phyloP scores from a whole-genome alignment of 2,888 invertebrate species.

The Acanthoscelides obtectus region DNA sequence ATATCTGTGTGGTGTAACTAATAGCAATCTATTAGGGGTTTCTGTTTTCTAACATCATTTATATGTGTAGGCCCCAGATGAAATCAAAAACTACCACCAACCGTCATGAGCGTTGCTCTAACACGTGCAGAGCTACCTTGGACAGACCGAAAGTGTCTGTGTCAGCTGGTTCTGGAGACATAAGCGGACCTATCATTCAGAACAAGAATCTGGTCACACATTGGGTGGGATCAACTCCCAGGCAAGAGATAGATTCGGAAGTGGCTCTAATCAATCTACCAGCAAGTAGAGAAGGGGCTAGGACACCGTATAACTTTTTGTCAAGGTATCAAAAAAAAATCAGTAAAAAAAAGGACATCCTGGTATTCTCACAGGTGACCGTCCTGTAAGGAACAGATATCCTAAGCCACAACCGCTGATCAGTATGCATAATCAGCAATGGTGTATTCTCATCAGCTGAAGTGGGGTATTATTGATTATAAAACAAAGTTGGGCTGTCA shows the following conservation, averaged over 20 bases:
- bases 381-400: too few relatives aligned
- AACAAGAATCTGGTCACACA: background rate
- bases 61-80: background rate
- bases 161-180: background rate
- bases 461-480: too few relatives aligned
- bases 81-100: background rate
- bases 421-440: too few relatives aligned
- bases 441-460: too few relatives aligned
- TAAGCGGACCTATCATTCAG: background rate
- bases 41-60: too few relatives aligned
- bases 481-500: too few relatives aligned
- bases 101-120: slow-evolving; percentile 10
- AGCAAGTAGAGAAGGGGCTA: background rate
- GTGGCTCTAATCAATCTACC: background rate
- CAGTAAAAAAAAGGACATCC: background rate
- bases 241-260: background rate
- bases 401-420: too few relatives aligned
- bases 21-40: too few relatives aligned
- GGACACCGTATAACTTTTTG: background rate
- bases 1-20: too few relatives aligned
- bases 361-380: too few relatives aligned
- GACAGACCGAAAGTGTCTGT: background rate
- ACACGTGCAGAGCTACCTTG: background rate
- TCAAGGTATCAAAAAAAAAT: background rate
- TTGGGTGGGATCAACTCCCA: background rate